Percentiles rank a stretch among this genome's conserved stretches.
phyloP scores from a whole-genome alignment of 2,113 vertebrate genomes.

The Sinocyclocheilus anshuiensis region DNA sequence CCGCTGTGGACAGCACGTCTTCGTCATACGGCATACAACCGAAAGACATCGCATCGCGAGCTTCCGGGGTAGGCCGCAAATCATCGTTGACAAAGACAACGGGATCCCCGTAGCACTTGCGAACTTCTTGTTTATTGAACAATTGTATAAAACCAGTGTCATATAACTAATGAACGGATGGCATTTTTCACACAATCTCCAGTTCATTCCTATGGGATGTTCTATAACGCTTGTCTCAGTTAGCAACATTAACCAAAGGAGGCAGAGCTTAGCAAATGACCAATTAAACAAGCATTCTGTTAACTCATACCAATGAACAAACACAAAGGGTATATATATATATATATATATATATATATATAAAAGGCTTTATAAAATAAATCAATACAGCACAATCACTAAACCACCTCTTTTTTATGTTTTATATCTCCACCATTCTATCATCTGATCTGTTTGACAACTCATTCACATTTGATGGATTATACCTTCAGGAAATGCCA shows the following conservation, averaged over 20 bases:
- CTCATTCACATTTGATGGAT: conserved; percentile 55
- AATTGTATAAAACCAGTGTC: too few relatives aligned
- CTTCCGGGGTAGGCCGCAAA: too few relatives aligned
- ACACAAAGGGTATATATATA: background rate
- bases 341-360: too few relatives aligned
- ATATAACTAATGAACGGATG: background rate
- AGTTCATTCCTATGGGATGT: background rate
- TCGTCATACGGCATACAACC: too few relatives aligned
- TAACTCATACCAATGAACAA: background rate
- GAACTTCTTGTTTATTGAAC: too few relatives aligned
- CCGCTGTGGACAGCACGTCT: too few relatives aligned
- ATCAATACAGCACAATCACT: background rate
- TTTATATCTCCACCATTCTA: background rate
- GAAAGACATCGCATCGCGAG: too few relatives aligned
- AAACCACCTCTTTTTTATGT: background rate
- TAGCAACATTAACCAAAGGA: too few relatives aligned
- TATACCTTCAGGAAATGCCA: conserved; percentile 36
- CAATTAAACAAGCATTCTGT: background rate
- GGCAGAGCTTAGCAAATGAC: background rate
- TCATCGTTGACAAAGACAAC: too few relatives aligned
- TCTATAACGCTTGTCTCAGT: background rate
- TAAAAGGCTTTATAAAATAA: background rate
- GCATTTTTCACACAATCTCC: background rate
- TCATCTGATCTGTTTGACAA: background rate
- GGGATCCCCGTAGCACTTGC: too few relatives aligned